Evolutionary conservation across 2,888 invertebrate genomes (phyloP).

Genomic region (Phasia obesa): DNA sequence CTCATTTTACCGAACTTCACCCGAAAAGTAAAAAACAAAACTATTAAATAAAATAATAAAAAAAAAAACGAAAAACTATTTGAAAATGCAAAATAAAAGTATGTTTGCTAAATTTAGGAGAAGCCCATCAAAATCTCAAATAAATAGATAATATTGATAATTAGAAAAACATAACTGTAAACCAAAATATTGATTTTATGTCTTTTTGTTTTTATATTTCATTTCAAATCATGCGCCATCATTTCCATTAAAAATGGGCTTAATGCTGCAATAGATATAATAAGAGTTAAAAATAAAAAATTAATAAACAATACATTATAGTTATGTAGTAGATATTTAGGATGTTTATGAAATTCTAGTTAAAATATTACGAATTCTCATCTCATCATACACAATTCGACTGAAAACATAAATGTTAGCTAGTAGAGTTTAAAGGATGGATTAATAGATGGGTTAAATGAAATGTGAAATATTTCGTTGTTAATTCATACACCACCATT

Average conservation of each 20-base stretch:
- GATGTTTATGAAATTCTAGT: constrained; percentile 68
- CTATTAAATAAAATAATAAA: too few relatives aligned
- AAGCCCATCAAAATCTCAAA: too few relatives aligned
- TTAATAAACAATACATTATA: constrained; percentile 51
- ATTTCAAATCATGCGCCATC: background rate
- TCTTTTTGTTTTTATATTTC: background rate
- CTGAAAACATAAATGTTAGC: constrained; percentile 48
- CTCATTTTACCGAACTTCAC: too few relatives aligned
- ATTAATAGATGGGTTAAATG: background rate
- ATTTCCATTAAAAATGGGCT: background rate
- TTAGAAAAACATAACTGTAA: too few relatives aligned
- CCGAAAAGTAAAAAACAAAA: too few relatives aligned
- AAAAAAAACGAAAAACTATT: too few relatives aligned
- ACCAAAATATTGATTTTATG: too few relatives aligned
- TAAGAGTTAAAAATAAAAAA: constrained; percentile 23
- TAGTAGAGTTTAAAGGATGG: constrained; percentile 6
- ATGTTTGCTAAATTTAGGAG: too few relatives aligned
- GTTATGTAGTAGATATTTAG: constrained; percentile 53
- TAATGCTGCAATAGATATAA: background rate
- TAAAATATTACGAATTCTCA: constrained; percentile 49
- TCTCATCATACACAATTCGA: constrained; percentile 47
- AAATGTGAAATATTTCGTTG: background rate
- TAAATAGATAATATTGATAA: too few relatives aligned
- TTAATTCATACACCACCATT: constrained; percentile 5
- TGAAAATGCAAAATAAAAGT: too few relatives aligned